Conservation (phyloP, 2,113 vertebrate genomes). For the Mustela nigripes region DNA sequence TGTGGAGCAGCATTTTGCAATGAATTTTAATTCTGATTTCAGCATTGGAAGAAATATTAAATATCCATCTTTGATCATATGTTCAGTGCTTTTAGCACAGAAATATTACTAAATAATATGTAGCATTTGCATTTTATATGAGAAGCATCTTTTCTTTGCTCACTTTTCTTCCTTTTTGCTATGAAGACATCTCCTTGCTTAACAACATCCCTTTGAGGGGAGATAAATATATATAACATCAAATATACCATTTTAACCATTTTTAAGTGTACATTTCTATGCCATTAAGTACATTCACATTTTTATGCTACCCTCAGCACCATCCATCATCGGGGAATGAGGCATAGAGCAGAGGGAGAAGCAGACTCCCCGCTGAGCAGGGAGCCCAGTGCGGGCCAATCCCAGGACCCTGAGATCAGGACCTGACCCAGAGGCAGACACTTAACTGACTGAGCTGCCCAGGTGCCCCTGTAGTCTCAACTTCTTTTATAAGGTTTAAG, state of each 20-base stretch:
- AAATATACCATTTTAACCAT: neutral
- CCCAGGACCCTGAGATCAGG: no score
- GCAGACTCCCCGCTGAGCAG: no score
- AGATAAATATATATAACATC: neutral
- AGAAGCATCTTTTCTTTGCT: neutral
- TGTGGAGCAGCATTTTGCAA: neutral
- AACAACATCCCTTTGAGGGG: neutral
- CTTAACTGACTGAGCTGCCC: no score
- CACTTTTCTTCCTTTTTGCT: neutral
- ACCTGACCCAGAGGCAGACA: no score
- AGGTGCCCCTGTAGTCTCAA: neutral
- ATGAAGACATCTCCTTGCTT: neutral
- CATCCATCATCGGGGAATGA: neutral
- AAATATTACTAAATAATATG: neutral
- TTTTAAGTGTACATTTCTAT: neutral
- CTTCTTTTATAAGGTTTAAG: slow-evolving; percentile 7
- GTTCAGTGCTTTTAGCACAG: neutral
- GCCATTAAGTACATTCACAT: neutral
- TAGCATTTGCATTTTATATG: neutral
- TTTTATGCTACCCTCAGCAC: neutral
- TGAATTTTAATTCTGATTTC: slow-evolving; percentile 1
- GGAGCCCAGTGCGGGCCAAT: no score
- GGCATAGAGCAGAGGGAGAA: no score
- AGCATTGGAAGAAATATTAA: neutral
- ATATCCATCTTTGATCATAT: neutral